A percentile compares a stretch with the other conserved stretches of the same genome.
Conservation (phyloP, 2,113 vertebrate genomes). For the Campylomormyrus numenius region DNA sequence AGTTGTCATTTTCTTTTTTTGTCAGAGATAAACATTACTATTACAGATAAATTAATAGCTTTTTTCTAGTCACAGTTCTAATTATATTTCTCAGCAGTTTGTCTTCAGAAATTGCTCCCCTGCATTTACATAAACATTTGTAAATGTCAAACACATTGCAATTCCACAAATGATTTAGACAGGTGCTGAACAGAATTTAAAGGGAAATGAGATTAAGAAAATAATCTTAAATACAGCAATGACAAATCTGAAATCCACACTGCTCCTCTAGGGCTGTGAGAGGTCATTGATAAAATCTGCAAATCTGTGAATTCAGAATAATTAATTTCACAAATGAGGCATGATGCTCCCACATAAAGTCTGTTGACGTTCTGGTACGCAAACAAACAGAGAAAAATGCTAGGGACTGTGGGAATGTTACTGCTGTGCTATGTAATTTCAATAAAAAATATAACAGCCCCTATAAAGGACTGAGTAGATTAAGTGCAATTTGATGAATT, state of each 20-base stretch:
- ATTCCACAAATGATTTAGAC: constrained; percentile 16
- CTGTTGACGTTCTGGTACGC: constrained; percentile 12
- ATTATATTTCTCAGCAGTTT: constrained; percentile 13
- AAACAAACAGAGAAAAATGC: constrained; percentile 16
- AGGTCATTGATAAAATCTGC: constrained; percentile 15
- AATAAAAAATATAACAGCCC: not conserved
- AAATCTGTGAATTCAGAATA: constrained; percentile 16
- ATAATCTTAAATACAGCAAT: constrained; percentile 16
- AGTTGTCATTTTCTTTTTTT: constrained; percentile 14
- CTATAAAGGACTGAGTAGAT: not conserved
- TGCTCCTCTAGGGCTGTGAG: not conserved
- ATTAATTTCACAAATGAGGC: constrained; percentile 18
- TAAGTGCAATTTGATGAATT: not conserved
- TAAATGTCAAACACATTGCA: constrained; percentile 22
- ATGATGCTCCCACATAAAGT: constrained; percentile 18
- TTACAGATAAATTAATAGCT: constrained; percentile 23
- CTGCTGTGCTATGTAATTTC: not conserved
- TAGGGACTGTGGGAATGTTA: not conserved
- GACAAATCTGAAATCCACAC: constrained; percentile 15
- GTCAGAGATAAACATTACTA: constrained; percentile 12
- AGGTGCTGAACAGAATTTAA: constrained; percentile 13
- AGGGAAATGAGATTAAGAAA: not conserved
- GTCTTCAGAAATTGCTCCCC: constrained; percentile 19
- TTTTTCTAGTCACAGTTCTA: constrained; percentile 10
- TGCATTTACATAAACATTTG: constrained; percentile 25